Evolutionary conservation across 1,140 invertebrate species (phyloP), one percentile per base, ranked within the genome.

Genomic region (Caenorhabditis remanei): DNA sequence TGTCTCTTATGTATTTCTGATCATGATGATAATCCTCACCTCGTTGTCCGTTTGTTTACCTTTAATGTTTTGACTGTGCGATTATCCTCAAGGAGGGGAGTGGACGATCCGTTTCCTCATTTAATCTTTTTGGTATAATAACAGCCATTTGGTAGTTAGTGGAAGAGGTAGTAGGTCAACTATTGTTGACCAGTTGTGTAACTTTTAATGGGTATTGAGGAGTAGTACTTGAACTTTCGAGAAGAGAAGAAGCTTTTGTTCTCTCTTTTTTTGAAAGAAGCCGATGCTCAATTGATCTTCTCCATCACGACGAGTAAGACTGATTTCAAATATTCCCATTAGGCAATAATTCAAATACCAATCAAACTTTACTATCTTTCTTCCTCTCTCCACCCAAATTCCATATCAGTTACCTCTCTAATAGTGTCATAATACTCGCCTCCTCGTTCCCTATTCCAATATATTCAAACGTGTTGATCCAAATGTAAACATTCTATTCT

Each of bases 401-500:
- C 11, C 65, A 41, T 79, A 79, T 79, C 71, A 79, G 71, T 79
- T 24, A 19, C 55, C 55, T 58, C 11, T 14, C 56, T 48, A 79
- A 48, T 79, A 79, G 71, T 79, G 71, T 41, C 46, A 79, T 79
- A 79, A 79, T 79, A 50, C 71, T 24, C 46, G 11, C n/a, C 46
- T 79, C n/a, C 21, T 40, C 41, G 7, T 63, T n/a, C 46, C 24
- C 41, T 71, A 46, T 71, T 71, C 71, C n/a, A 50, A 79, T 79
- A 79, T 79, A 79, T 79, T 79, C 71, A 79, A 79, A 79, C 46
- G 71, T 79, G 71, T 79, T 79, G 71, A 79, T 79, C 71, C 71
- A 79, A 79, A 79, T 79, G 71, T 79, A 79, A 79, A 79, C 71
- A 79, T 16, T 79, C 7, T 4, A 19, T 71, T 19, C 65, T n/a